Conservation (phyloP, 2,888 invertebrate species). For the Protophormia terraenovae region DNA sequence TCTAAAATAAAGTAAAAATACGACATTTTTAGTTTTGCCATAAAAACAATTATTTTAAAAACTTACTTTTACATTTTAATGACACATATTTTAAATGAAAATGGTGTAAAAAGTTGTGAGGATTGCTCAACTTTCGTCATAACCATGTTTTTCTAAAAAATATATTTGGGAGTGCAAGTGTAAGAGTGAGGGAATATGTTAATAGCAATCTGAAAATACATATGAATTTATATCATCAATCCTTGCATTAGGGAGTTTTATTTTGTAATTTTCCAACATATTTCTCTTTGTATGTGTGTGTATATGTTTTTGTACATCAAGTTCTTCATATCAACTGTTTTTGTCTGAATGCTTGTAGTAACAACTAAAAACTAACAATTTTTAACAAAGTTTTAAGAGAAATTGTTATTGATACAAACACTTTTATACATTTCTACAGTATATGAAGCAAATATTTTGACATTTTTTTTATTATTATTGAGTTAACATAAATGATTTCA, state of each 20-base stretch:
- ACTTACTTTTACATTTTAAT: no score
- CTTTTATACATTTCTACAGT: no score
- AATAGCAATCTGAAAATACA: not conserved
- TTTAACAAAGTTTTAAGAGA: not conserved
- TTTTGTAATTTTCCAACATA: conserved; percentile 13
- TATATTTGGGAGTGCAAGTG: not conserved
- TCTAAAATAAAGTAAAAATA: no score
- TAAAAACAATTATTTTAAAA: no score
- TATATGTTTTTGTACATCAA: not conserved
- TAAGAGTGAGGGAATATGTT: not conserved
- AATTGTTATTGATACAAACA: conserved; percentile 9
- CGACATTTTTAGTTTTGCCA: no score
- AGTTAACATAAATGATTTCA: no score
- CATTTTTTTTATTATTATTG: no score
- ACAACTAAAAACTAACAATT: not conserved
- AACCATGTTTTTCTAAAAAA: not conserved
- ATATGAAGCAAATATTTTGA: no score
- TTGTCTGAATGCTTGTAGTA: not conserved
- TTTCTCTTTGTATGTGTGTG: not conserved
- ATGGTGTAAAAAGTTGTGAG: not conserved
- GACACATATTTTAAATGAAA: no score
- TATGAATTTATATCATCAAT: conserved; percentile 11
- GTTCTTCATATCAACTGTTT: conserved; percentile 4
- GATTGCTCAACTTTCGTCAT: not conserved
- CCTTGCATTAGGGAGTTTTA: conserved; percentile 10